Percentiles rank a stretch among this genome's conserved stretches.
These are phyloP conservation scores for Pangasius larnaudii DNA, from an alignment of 2,797 vertebrate species.

Conservation along the genomic window DNA sequence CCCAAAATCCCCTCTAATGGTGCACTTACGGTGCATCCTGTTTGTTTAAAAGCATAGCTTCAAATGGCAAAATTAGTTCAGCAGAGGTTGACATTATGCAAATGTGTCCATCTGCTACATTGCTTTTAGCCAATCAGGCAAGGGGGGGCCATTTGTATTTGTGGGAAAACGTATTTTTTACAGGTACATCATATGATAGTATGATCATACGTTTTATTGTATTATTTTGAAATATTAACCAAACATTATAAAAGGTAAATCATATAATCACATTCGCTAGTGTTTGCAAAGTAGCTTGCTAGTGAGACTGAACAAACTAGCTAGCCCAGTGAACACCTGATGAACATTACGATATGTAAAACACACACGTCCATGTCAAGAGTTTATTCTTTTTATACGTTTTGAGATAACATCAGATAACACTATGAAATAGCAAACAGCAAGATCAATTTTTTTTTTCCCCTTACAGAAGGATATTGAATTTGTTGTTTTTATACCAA, in stretches of 20 bases:
- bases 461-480: neutral
- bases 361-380: neutral
- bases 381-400: neutral
- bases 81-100: neutral
- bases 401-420: neutral
- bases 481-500: neutral
- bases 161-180: neutral
- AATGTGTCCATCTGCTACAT: too few species aligned
- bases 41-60: neutral
- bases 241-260: neutral
- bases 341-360: neutral
- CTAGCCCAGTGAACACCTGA: neutral
- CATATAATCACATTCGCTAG: neutral
- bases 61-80: neutral
- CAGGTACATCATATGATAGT: neutral
- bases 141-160: neutral
- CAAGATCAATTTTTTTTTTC: neutral
- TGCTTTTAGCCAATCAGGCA: neutral
- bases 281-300: neutral
- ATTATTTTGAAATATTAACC: neutral
- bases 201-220: neutral
- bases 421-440: neutral
- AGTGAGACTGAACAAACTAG: neutral
- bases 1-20: neutral
- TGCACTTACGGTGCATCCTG: neutral